phyloP scores from a whole-genome alignment of 2,113 vertebrate genomes.

The Amphiprion ocellaris region DNA sequence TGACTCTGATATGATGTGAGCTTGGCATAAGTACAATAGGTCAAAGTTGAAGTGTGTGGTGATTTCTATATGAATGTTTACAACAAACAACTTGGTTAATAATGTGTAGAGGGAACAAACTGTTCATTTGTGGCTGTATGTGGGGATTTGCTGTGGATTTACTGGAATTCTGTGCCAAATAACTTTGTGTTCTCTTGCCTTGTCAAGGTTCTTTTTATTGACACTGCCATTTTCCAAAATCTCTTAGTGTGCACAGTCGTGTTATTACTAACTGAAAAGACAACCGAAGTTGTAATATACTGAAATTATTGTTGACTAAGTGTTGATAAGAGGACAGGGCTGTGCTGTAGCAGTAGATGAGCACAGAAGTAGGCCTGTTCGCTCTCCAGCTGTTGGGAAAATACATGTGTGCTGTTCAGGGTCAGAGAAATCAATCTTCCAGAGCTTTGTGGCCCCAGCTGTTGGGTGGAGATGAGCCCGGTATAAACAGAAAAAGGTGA shows the following conservation, averaged over 20 bases:
- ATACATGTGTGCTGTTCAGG: constrained; percentile 15
- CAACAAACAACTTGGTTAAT: too few relatives aligned
- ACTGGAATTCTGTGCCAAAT: not conserved
- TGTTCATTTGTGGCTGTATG: too few relatives aligned
- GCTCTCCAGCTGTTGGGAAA: constrained; percentile 35
- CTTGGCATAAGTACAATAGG: too few relatives aligned
- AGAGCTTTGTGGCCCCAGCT: constrained; percentile 46
- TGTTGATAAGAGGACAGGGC: not conserved
- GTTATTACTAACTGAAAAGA: not conserved
- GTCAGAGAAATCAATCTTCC: constrained; percentile 33
- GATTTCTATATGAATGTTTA: too few relatives aligned
- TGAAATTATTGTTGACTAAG: not conserved
- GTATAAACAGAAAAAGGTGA: constrained; percentile 16
- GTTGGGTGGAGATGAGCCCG: constrained; percentile 34
- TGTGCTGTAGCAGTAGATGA: not conserved
- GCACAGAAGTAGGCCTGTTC: not conserved
- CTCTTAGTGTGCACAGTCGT: not conserved
- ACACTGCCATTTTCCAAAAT: not conserved
- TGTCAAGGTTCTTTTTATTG: not conserved
- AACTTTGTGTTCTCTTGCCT: too few relatives aligned
- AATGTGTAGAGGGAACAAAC: too few relatives aligned
- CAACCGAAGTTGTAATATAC: not conserved
- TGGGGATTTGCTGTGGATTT: too few relatives aligned
- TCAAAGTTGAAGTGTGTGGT: too few relatives aligned
- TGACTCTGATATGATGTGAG: too few relatives aligned